phyloP scores from a whole-genome alignment of 1,140 invertebrate species.

The Lasioglossum baleicum region DNA sequence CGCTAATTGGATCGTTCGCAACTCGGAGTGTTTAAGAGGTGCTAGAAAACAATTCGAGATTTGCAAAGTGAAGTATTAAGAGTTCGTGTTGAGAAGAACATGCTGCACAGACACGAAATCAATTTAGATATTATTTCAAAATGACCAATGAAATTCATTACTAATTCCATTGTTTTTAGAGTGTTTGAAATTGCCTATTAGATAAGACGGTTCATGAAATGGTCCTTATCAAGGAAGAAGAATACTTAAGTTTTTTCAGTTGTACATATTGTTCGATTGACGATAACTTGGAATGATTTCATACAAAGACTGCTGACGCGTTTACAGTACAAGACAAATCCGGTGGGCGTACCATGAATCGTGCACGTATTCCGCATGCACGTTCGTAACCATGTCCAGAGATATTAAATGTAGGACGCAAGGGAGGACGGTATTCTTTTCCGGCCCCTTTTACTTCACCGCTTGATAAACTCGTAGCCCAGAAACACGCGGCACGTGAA shows the following conservation, averaged over 20 bases:
- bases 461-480: background rate
- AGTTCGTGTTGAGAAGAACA: no score
- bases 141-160: background rate
- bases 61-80: background rate
- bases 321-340: constrained; percentile 55
- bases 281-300: background rate
- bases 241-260: no score
- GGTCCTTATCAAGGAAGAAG: no score
- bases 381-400: background rate
- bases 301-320: constrained; percentile 27
- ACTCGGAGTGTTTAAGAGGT: background rate
- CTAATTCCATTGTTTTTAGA: no score
- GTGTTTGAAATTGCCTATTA: no score
- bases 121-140: background rate
- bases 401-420: constrained; percentile 41
- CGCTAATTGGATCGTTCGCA: background rate
- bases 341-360: constrained; percentile 20
- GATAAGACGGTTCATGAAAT: no score
- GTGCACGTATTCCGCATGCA: constrained; percentile 35
- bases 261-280: no score
- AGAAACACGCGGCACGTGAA: background rate
- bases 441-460: constrained; percentile 11
- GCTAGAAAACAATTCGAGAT: background rate
- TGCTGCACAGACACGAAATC: background rate
- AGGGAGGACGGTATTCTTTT: constrained; percentile 42